Base-by-base conservation (phyloP, 2,888 invertebrate species). In the Heliconius erato region DNA sequence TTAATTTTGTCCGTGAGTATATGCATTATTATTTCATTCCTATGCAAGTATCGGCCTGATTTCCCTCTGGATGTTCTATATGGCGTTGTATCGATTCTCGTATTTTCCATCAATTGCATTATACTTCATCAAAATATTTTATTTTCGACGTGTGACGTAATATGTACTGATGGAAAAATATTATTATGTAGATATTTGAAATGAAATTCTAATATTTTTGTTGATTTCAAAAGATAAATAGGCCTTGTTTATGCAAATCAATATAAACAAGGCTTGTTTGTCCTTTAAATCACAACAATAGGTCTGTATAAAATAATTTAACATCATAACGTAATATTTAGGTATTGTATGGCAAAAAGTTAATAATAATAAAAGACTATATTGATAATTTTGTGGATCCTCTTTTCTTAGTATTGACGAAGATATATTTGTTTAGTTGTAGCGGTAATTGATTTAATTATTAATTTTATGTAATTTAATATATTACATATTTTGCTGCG, bases 31-130 rank as follows among this genome's bases (percentile, higher is more conserved):
- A 32, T 59, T 59, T 74, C 28, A 59, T 49, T 74, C 35, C 54
- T 74, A 74, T 74, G 49, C 74, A 74, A 35, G 74, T n/a, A 32
- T 32, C 59, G 59, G 23, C 59, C 32, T 74, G 74, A 74, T 74
- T 74, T 74, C 74, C 74, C 74, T 59, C 59, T 74, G 74, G 74
- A 59, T 71, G 12, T 12, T 74, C 32, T 74, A 35, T 76, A n/a
- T 76, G 35, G n/a, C 32, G 6, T 14, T 76, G 35, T 35, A 35
- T 76, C 35, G 35, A 76, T 76, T 12, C 59, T 35, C 74, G n/a
- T 76, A 59, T 59, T 63, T 76, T 76, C 35, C 35, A 74, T 32
- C 74, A 59, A 54, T 74, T 32, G 16, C 54, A 59, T 74, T 14
- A 40, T 44, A 72, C 26, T 44, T 26, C 49, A 49, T 72, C 14